A percentile compares a stretch with the other conserved stretches of the same genome.
Evolutionary conservation across 2,797 vertebrate species (phyloP).

Genomic region (Alauda arvensis): DNA sequence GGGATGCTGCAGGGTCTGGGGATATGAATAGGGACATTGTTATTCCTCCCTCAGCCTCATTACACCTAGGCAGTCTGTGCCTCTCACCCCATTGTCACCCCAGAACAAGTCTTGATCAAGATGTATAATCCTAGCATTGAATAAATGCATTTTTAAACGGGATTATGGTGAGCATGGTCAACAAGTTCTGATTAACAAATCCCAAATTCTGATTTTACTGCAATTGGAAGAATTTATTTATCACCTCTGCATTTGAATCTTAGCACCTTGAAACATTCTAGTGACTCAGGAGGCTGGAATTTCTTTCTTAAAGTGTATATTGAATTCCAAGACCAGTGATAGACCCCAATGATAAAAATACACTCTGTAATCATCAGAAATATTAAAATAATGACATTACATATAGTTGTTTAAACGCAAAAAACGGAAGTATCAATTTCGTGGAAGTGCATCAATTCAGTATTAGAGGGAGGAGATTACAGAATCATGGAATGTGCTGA

Average conservation of each 20-base stretch:
- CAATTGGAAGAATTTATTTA: not conserved
- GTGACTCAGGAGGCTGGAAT: not conserved
- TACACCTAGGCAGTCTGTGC: slow-evolving; percentile 22
- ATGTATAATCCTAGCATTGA: slow-evolving; percentile 10
- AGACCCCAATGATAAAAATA: not conserved
- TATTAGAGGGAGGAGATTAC: not conserved
- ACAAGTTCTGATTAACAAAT: not conserved
- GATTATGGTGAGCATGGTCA: slow-evolving; percentile 1
- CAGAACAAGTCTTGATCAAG: not conserved
- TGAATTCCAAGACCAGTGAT: not conserved
- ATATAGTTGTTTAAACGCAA: not conserved
- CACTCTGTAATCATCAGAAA: not conserved
- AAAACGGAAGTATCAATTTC: not conserved
- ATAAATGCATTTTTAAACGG: not conserved
- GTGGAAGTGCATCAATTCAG: not conserved
- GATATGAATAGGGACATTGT: slow-evolving; percentile 39
- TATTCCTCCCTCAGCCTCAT: slow-evolving; percentile 7
- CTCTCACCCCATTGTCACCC: not conserved
- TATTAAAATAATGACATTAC: not conserved
- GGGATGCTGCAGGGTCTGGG: not conserved
- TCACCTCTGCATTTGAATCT: not conserved
- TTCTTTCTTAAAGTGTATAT: not conserved
- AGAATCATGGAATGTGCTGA: not conserved
- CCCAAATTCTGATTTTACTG: not conserved
- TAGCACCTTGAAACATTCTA: not conserved